Evolutionary conservation across 92 coral and sea anemone genomes (phyloP), one percentile per base, ranked within the genome.

Genomic region (Blastomussa wellsi): DNA sequence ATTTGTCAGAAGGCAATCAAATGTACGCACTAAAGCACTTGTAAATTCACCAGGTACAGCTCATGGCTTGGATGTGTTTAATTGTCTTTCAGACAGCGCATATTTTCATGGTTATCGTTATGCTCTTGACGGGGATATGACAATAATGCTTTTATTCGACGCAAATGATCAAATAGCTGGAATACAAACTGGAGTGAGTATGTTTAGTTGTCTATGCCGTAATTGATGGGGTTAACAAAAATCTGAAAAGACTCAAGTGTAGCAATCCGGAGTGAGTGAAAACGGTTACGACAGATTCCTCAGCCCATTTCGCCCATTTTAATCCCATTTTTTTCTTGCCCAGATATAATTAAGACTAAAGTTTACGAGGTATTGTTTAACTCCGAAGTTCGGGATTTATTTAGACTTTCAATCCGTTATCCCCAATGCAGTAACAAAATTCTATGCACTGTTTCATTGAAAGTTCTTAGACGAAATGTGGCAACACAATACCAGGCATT

Each of bases 81-180:
- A 59, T 41, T 55, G 8, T 41, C 31, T 83, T 74, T 17, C 67
- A 83, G 80, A 52, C 44, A 55, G 73, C 26, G 41, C 80, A 16
- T 83, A 76, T 84, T 93, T 91, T 77, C 89, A 88, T 17, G 97
- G 97, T 32, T 89, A 89, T 79, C 94, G 97, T 71, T 93, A 91
- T 79, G 72, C 72, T 44, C 68, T 74, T 39, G 79, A 87, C 22
- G 86, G 86, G 9, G 92, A 93, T 64, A 57, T 26, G n/a, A 64
- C 97, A 12, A 71, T 91, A 36, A 91, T 89, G 94, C 76, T 93
- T 82, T 72, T 93, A 32, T 93, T 89, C 84, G 94, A 93, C 75
- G 89, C 83, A 66, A 57, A 90, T 70, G 83, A 72, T 49, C 91
- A 78, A 57, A 75, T 91, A 22, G 92, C 87, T 6, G 97, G 97